Evolutionary conservation across 1,140 invertebrate species (phyloP), one percentile per base, ranked within the genome.

Genomic region (Fopius arisanus): DNA sequence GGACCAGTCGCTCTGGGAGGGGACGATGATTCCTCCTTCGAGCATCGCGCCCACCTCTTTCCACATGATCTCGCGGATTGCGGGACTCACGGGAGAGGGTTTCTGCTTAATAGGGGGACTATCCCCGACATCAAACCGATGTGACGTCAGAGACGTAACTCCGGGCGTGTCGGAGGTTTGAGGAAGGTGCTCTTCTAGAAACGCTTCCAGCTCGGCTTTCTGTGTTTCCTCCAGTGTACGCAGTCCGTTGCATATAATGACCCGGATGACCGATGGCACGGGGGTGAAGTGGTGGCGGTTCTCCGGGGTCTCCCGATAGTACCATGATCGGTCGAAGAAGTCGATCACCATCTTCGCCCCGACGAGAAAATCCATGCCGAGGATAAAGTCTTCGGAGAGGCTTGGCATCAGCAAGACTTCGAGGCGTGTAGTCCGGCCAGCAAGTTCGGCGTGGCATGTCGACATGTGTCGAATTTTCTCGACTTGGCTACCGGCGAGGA

Each of bases 111-210:
- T 77, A 4, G 75, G 78, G 19, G 19, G 37, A 1, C 70, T 29
- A 48, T 79, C 75, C 23, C 76, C 75, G 3, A 80, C 77, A 43
- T 85, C 79, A 33, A 86, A 86, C 12, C 75, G 62, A 77, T 85
- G 81, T 54, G n/a, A 80, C 62, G 12, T 31, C 33, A 7, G 74
- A 78, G 16, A 41, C 3, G 29, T 31, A 31, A 31, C 29, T 31
- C 29, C 29, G 3, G 29, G 29, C 7, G 3, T 31, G 7, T 31
- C 29, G 29, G 29, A 31, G 7, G 29, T 7, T 31, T 31, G 3
- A 3, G 29, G 16, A 33, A 77, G 77, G 3, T 51, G 59, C 12
- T 28, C 29, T 0, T 43, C 43, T 3, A 51, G 70, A 3, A n/a
- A 37, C 14, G 26, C 26, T 3, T n/a, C n/a, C 2, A 16, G n/a